Evolutionary conservation across 2,797 vertebrate genomes (phyloP).

Genomic region (Aulostomus chinensis): DNA sequence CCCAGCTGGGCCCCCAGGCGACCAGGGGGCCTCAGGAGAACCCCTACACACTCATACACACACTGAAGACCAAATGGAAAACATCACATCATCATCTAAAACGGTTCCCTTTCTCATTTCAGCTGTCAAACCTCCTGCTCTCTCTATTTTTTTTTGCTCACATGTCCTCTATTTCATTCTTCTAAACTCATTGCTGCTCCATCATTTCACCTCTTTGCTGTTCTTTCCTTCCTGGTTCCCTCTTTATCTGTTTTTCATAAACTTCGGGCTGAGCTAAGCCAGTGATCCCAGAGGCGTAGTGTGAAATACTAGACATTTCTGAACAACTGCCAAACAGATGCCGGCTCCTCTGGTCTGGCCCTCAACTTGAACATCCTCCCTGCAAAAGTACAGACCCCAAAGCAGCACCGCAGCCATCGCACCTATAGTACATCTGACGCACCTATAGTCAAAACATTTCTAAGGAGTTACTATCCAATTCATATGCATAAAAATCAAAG

Average conservation of each 20-base stretch:
- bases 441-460: too few species aligned
- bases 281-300: conserved; percentile 70
- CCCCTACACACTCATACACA: conserved; percentile 1
- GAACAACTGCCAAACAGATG: conserved; percentile 76
- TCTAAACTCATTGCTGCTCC: conserved; percentile 39
- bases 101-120: conserved; percentile 49
- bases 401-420: conserved; percentile 33
- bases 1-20: conserved; percentile 53
- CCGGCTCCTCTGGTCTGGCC: conserved; percentile 64
- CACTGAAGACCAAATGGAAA: conserved; percentile 54
- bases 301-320: conserved; percentile 79
- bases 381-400: conserved; percentile 28
- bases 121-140: conserved; percentile 53
- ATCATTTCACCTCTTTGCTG: conserved; percentile 25
- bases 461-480: too few species aligned
- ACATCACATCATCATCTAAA: conserved; percentile 67
- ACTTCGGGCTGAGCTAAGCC: conserved; percentile 65
- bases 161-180: conserved; percentile 59
- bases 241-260: conserved; percentile 80
- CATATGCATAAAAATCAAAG: too few species aligned
- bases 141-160: conserved; percentile 56
- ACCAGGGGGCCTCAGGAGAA: conserved; percentile 66
- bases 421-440: too few species aligned
- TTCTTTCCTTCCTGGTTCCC: conserved; percentile 25
- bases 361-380: conserved; percentile 63